Evolutionary conservation across 2,797 vertebrate species (phyloP).

Genomic region (Danio kyathit): DNA sequence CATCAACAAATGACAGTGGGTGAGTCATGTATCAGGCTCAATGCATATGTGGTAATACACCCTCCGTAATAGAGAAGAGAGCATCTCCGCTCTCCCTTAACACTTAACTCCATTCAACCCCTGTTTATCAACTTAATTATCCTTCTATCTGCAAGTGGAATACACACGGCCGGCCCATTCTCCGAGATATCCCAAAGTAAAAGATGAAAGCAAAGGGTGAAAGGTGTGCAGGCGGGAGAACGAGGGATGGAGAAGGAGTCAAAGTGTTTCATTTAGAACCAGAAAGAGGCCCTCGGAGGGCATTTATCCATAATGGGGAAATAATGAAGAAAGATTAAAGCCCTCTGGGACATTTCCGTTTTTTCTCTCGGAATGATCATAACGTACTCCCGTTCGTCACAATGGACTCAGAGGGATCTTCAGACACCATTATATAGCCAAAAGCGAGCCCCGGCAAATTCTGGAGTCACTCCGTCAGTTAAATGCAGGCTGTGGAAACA

Average conservation of each 20-base stretch:
- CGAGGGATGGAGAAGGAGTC: conserved; percentile 74
- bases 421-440: conserved; percentile 80
- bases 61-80: conserved; percentile 69
- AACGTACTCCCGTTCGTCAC: conserved; percentile 76
- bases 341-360: conserved; percentile 82
- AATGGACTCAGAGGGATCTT: conserved; percentile 77
- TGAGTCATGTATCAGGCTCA: conserved; percentile 71
- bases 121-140: conserved; percentile 84
- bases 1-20: conserved; percentile 68
- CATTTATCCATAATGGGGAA: conserved; percentile 88
- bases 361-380: conserved; percentile 79
- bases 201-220: conserved; percentile 82
- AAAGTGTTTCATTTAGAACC: conserved; percentile 82
- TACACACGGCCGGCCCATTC: conserved; percentile 71
- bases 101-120: conserved; percentile 78
- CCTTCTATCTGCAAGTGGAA: conserved; percentile 78
- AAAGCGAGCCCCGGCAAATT: conserved; percentile 76
- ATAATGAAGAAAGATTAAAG: conserved; percentile 90
- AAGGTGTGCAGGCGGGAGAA: conserved; percentile 70
- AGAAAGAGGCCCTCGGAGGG: conserved; percentile 77
- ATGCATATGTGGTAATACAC: conserved; percentile 58
- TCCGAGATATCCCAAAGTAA: conserved; percentile 72
- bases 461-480: conserved; percentile 78
- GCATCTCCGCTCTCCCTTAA: conserved; percentile 68
- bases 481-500: conserved; percentile 68